Conservation (phyloP, 2,113 vertebrate species). For the Oryzias melastigma region DNA sequence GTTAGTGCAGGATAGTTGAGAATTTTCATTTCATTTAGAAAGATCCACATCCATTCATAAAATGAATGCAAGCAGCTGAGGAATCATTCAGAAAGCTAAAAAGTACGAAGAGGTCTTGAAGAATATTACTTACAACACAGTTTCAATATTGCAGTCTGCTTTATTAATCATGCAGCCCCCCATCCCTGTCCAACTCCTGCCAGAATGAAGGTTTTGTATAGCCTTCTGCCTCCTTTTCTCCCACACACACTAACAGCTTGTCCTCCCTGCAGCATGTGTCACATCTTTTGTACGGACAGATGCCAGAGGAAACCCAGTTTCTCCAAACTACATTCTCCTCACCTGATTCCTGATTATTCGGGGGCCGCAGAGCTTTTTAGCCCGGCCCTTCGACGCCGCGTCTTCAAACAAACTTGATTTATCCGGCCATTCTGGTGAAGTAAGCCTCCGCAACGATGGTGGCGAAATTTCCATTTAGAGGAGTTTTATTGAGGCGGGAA, state of each 20-base stretch:
- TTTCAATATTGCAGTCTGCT: slow-evolving; percentile 50
- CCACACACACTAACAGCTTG: slow-evolving; percentile 12
- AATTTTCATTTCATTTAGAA: slow-evolving; percentile 5
- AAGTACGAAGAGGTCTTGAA: slow-evolving; percentile 26
- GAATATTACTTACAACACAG: slow-evolving; percentile 40
- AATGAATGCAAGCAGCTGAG: slow-evolving; percentile 5
- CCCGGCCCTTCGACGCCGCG: neutral
- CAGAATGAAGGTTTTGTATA: too few species aligned
- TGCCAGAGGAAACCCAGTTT: slow-evolving; percentile 22
- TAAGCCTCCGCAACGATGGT: slow-evolving; percentile 39
- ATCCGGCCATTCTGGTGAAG: slow-evolving; percentile 52
- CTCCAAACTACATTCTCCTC: too few species aligned
- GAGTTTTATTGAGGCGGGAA: slow-evolving; percentile 54
- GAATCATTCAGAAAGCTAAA: slow-evolving; percentile 20
- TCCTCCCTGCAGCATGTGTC: slow-evolving; percentile 12
- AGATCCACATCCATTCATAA: neutral
- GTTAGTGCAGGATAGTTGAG: neutral
- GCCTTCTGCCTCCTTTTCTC: too few species aligned
- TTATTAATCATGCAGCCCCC: slow-evolving; percentile 65
- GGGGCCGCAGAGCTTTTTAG: slow-evolving; percentile 11
- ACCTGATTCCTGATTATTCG: slow-evolving; percentile 20
- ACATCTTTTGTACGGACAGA: slow-evolving; percentile 23
- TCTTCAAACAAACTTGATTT: slow-evolving; percentile 59
- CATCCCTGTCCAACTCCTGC: too few species aligned
- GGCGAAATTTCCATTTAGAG: slow-evolving; percentile 71